Base-by-base conservation (phyloP, 1,140 invertebrate species). In the Anastatus disparis region DNA sequence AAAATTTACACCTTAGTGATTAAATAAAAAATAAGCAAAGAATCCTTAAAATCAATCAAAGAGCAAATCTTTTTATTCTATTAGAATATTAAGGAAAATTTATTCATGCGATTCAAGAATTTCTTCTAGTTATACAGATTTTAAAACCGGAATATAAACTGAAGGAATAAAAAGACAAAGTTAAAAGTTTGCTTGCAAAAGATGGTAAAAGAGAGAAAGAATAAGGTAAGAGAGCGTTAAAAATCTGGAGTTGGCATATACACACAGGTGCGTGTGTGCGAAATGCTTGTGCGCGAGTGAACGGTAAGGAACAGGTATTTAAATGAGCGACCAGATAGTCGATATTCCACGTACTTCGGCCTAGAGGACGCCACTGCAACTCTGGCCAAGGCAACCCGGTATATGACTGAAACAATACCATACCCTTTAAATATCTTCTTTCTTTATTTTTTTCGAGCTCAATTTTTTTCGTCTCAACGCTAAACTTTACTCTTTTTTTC, bases 241-340 rank as follows among this genome's bases (percentile, higher is more conserved):
- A n/a, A 48, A 48, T 48, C 46, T 12, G 20, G 46, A 48, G 46
- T 48, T 48, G 20, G 24, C n/a, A n/a, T n/a, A n/a, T 8, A 48
- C 46, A 48, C 46, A 48, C 46, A 48, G 29, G 27, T 56, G 29
- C 27, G 53, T 56, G 31, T 56, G 27, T 35, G 31, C 17, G 22
- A 40, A n/a, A n/a, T n/a, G n/a, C n/a, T n/a, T n/a, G n/a, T 56
- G 29, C 53, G 17, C 59, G 40, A 58, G 71, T 77, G 75, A 78
- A 79, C 77, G 74, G 76, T 77, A 78, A 78, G 71, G 73, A 77
- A 72, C 74, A 75, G 75, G 76, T 77, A 82, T 80, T 81, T 79
- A 80, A 82, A 81, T 79, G 74, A 74, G 75, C 75, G 72, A 79
- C 77, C 77, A 77, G 77, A 75, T 70, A 70, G 75, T 76, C 67